Evolutionary conservation across 2,888 invertebrate genomes (phyloP).

Genomic region (Cephalotes varians): DNA sequence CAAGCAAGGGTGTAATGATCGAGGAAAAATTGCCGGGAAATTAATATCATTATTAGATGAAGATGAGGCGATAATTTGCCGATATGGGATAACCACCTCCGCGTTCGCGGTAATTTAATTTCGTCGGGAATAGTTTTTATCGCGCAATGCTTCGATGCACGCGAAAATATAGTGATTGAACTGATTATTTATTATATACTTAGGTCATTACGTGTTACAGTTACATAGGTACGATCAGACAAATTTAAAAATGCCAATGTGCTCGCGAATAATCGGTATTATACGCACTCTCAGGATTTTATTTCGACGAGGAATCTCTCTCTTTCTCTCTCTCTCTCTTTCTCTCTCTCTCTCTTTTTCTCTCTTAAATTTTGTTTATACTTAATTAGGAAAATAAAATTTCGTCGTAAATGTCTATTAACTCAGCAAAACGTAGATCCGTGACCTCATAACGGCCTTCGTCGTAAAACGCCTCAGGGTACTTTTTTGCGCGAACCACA

Average conservation of each 20-base stretch:
- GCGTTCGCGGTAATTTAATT: conserved; percentile 46
- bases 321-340: background rate
- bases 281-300: background rate
- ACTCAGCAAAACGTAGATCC: conserved; percentile 66
- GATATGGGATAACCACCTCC: conserved; percentile 35
- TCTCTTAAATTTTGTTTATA: conserved; percentile 40
- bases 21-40: conserved; percentile 27
- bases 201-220: background rate
- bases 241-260: background rate
- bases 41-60: conserved; percentile 48
- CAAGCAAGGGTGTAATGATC: conserved; percentile 45
- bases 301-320: background rate
- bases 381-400: conserved; percentile 57
- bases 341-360: background rate
- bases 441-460: conserved; percentile 68
- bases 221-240: background rate
- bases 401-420: conserved; percentile 58
- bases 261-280: background rate
- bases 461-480: conserved; percentile 39
- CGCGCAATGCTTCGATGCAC: background rate
- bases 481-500: conserved; percentile 78
- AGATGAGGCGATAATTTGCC: conserved; percentile 36
- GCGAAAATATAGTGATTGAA: conserved; percentile 3
- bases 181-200: conserved; percentile 13
- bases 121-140: conserved; percentile 24